These are phyloP conservation scores for Pampusana beccarii DNA, from an alignment of 2,113 vertebrate species.

Conservation along the genomic window DNA sequence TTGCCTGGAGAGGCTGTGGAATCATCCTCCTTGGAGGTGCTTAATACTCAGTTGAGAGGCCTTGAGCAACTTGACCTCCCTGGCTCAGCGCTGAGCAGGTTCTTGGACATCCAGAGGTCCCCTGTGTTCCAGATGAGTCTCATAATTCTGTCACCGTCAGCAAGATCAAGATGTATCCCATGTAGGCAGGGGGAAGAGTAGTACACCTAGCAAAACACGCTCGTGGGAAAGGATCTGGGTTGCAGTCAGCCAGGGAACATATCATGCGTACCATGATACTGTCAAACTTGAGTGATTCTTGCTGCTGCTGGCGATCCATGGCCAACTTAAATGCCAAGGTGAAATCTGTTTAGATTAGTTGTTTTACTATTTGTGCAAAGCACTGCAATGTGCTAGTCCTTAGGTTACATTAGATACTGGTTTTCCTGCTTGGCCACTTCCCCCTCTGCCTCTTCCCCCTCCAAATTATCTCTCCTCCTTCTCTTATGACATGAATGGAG, in stretches of 20 bases:
- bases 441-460: background rate
- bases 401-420: background rate
- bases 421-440: background rate
- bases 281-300: background rate
- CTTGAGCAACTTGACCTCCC: background rate
- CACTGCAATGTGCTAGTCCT: background rate
- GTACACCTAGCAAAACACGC: background rate
- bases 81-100: background rate
- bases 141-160: background rate
- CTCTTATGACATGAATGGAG: background rate
- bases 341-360: background rate
- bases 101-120: background rate
- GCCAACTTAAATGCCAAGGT: background rate
- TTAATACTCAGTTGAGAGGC: background rate
- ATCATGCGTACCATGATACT: accelerated
- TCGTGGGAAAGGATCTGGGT: background rate
- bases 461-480: background rate
- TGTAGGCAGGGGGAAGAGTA: background rate
- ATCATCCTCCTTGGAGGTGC: background rate
- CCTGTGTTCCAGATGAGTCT: background rate
- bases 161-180: background rate
- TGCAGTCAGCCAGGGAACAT: background rate
- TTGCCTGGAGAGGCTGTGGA: too few species aligned
- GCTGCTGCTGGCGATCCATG: background rate
- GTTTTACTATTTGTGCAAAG: background rate